Evolutionary conservation across 2,797 vertebrate species (phyloP).

Genomic region (Dendrocincla tyrannina): DNA sequence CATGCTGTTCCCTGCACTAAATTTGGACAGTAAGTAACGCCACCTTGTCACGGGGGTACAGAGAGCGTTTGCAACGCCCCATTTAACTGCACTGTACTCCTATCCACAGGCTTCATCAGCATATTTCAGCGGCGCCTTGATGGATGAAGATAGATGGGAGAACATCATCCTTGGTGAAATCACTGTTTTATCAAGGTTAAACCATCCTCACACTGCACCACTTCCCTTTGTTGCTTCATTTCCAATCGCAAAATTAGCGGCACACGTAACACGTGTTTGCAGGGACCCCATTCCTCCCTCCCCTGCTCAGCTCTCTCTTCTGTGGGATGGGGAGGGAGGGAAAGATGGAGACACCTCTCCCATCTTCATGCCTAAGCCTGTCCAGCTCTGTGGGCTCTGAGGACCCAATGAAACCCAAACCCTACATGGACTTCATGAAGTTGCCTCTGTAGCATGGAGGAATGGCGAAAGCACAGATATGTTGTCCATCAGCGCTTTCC

Average conservation of each 20-base stretch:
- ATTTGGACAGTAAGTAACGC: slow-evolving; percentile 88
- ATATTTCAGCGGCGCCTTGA: slow-evolving; percentile 89
- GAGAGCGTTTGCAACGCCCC: slow-evolving; percentile 87
- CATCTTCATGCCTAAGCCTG: background rate
- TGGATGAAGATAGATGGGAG: slow-evolving; percentile 95
- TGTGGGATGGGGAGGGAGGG: background rate
- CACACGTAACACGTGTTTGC: background rate
- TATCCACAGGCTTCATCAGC: slow-evolving; percentile 88
- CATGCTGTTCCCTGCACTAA: slow-evolving; percentile 61
- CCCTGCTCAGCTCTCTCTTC: background rate
- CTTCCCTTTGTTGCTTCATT: slow-evolving; percentile 78
- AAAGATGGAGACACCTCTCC: background rate
- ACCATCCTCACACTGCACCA: slow-evolving; percentile 84
- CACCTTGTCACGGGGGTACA: slow-evolving; percentile 84
- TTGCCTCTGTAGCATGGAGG: background rate
- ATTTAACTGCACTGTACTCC: slow-evolving; percentile 88
- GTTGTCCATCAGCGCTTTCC: rapidly evolving
- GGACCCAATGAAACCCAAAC: background rate
- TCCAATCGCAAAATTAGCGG: slow-evolving; percentile 64
- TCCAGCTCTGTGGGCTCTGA: background rate
- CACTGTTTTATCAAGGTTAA: slow-evolving; percentile 98
- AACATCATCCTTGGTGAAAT: slow-evolving; percentile 92
- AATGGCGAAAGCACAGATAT: background rate
- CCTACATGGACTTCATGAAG: background rate
- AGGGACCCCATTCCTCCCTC: background rate